These are phyloP conservation scores for Cetoscarus ocellatus DNA, from an alignment of 2,797 vertebrate genomes.

Conservation along the genomic window DNA sequence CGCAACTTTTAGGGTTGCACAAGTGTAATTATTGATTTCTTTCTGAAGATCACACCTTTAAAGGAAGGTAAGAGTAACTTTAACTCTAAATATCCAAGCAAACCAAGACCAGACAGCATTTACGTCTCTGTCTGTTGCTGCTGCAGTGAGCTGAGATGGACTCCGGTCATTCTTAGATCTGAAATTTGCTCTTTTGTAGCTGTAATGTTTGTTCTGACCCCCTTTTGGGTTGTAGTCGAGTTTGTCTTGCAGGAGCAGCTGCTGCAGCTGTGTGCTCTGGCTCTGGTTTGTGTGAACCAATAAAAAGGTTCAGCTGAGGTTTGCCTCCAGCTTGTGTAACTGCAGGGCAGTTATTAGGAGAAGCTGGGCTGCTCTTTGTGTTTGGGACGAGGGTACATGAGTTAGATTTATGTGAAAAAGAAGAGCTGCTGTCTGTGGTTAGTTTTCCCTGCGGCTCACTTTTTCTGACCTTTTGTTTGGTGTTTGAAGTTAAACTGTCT, in stretches of 20 bases:
- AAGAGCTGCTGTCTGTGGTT: constrained; percentile 5
- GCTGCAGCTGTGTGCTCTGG: not conserved
- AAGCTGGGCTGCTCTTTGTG: not conserved
- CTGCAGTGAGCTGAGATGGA: constrained; percentile 16
- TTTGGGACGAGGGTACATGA: not conserved
- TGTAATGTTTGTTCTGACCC: not conserved
- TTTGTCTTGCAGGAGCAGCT: not conserved
- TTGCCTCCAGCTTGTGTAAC: not conserved
- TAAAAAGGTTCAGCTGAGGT: constrained; percentile 3
- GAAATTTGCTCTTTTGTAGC: not conserved
- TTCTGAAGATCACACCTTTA: not conserved
- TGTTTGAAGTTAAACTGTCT: constrained; percentile 6
- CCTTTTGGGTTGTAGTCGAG: constrained; percentile 1
- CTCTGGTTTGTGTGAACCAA: constrained; percentile 5
- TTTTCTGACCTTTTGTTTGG: constrained; percentile 28
- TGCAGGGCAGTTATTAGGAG: not conserved
- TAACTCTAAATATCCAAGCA: no score
- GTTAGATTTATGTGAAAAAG: not conserved
- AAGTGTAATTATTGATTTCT: no score
- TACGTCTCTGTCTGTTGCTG: not conserved
- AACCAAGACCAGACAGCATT: not conserved
- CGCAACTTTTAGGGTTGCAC: no score
- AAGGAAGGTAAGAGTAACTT: not conserved
- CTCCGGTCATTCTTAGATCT: constrained; percentile 38
- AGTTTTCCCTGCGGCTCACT: not conserved